Percentiles rank a stretch among this genome's conserved stretches.
These are phyloP conservation scores for Perizoma flavofasciatum DNA, from an alignment of 2,888 invertebrate genomes.

Conservation along the genomic window DNA sequence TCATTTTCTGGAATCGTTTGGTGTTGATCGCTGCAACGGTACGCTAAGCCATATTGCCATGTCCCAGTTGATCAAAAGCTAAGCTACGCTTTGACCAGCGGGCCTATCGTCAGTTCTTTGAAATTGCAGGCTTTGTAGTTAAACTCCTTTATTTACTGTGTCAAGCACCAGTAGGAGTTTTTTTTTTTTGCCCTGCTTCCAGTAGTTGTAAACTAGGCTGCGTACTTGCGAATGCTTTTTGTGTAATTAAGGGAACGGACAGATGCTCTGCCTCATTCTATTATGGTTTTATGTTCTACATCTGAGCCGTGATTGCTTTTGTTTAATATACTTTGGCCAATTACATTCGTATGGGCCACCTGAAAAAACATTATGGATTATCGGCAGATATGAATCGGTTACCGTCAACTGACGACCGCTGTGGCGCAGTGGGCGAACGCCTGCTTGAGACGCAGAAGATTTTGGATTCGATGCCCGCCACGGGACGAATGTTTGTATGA, in stretches of 20 bases:
- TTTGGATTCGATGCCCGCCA: too few species aligned
- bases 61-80: constrained; percentile 14
- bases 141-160: constrained; percentile 22
- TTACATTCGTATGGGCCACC: too few species aligned
- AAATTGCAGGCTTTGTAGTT: constrained; percentile 22
- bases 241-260: constrained; percentile 7
- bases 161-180: constrained; percentile 13
- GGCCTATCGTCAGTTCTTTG: constrained; percentile 16
- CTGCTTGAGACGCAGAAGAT: too few species aligned
- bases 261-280: not conserved
- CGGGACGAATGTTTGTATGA: too few species aligned
- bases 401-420: too few species aligned
- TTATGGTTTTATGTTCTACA: not conserved
- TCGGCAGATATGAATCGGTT: too few species aligned
- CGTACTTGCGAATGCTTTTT: constrained; percentile 3
- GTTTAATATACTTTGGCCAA: too few species aligned
- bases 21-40: too few species aligned
- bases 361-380: too few species aligned
- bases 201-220: constrained; percentile 18
- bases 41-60: constrained; percentile 1
- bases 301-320: too few species aligned
- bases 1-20: too few species aligned
- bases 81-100: constrained; percentile 12
- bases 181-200: constrained; percentile 20
- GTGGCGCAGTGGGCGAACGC: too few species aligned